A percentile compares a stretch with the other conserved stretches of the same genome.
phyloP scores from a whole-genome alignment of 2,888 invertebrate genomes.

The Apantesis nais region DNA sequence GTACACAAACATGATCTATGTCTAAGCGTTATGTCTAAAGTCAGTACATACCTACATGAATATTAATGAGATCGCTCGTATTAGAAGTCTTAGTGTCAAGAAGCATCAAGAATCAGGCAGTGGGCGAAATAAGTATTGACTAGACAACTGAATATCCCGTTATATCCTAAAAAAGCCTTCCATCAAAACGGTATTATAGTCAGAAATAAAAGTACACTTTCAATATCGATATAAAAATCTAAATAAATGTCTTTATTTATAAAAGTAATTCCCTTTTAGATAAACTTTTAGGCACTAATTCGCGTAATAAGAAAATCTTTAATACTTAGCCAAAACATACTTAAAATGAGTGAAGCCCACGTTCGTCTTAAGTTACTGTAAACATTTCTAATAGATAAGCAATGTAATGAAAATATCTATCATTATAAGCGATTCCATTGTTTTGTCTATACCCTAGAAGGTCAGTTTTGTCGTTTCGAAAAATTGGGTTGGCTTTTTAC shows the following conservation, averaged over 20 bases:
- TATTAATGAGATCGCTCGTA: conserved; percentile 3
- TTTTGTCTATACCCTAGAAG: background rate
- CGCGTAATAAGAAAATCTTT: background rate
- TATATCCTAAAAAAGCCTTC: no score
- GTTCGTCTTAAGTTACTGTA: background rate
- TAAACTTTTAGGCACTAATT: background rate
- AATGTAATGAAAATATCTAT: background rate
- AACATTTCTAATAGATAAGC: background rate
- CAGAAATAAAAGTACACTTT: background rate
- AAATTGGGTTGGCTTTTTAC: background rate
- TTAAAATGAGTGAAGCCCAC: background rate
- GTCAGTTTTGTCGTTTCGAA: background rate
- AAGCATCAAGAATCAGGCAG: background rate
- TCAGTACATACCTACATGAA: background rate
- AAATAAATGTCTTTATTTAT: background rate
- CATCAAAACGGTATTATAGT: background rate
- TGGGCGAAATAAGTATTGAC: background rate
- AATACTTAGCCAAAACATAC: background rate
- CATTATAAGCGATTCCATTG: no score
- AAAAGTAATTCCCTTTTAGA: background rate
- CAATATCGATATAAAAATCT: background rate
- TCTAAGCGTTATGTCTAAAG: background rate
- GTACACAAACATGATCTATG: background rate
- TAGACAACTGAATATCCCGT: background rate
- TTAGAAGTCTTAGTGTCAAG: background rate